Conservation (phyloP, 2,113 vertebrate species). For the Chauna torquata region DNA sequence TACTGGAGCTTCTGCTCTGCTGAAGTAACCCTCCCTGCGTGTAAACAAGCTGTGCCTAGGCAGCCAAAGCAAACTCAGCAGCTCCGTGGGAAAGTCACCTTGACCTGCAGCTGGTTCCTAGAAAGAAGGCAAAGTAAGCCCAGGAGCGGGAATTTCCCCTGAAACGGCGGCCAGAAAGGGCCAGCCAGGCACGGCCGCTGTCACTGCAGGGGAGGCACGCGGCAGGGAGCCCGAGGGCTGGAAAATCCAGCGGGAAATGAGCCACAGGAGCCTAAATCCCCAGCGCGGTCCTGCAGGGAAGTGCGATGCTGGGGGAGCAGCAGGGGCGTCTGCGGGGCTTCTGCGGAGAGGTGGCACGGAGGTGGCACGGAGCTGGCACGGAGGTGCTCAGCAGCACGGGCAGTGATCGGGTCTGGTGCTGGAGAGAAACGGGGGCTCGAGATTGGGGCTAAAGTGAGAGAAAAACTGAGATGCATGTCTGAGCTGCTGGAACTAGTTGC, state of each 20-base stretch:
- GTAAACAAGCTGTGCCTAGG: background rate
- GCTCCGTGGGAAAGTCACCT: background rate
- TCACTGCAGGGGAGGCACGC: background rate
- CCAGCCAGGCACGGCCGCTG: background rate
- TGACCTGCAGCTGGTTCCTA: background rate
- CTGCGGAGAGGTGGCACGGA: background rate
- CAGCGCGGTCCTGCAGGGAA: background rate
- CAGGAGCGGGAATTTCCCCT: accelerated
- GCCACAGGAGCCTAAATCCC: background rate
- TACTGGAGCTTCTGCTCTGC: no score
- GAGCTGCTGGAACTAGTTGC: no score
- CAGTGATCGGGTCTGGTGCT: no score
- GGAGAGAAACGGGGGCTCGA: background rate
- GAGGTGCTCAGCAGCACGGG: background rate
- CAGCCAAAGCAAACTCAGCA: background rate
- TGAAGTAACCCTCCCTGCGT: background rate
- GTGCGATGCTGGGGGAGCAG: background rate
- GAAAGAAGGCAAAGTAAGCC: background rate
- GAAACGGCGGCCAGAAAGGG: accelerated
- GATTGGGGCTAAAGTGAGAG: background rate
- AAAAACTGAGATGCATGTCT: background rate
- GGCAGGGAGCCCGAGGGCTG: background rate
- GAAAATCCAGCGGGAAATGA: background rate
- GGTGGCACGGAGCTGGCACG: background rate
- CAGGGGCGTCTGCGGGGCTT: background rate